Percentiles rank a stretch among this genome's conserved stretches.
Conservation (phyloP, 2,888 invertebrate genomes). For the Dromius quadrimaculatus region DNA sequence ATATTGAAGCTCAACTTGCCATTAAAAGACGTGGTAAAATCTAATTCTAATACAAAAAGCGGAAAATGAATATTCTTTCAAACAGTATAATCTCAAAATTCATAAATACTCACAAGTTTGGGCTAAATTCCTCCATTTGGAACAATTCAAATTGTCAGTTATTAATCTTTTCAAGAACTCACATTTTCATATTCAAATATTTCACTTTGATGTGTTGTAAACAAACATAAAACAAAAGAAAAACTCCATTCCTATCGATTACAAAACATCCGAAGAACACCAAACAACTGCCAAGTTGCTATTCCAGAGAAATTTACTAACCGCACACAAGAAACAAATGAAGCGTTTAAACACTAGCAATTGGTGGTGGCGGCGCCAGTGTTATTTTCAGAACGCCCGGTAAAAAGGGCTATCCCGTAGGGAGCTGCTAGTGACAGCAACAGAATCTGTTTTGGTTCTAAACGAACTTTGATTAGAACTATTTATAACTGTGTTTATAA, state of each 20-base stretch:
- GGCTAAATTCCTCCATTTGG: too few relatives aligned
- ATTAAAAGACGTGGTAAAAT: too few relatives aligned
- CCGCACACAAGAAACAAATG: constrained; percentile 26
- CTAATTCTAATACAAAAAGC: too few relatives aligned
- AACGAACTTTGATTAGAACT: constrained; percentile 23
- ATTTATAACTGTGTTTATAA: constrained; percentile 25
- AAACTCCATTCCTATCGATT: neutral
- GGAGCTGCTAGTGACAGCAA: neutral
- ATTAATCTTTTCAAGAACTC: too few relatives aligned
- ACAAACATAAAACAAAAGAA: neutral
- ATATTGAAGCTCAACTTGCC: too few relatives aligned
- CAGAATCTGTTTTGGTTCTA: neutral
- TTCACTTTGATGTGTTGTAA: too few relatives aligned
- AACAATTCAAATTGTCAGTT: too few relatives aligned
- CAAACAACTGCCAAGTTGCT: constrained; percentile 12
- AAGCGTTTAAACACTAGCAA: constrained; percentile 30
- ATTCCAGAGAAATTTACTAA: constrained; percentile 20
- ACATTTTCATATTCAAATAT: too few relatives aligned
- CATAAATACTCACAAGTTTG: too few relatives aligned
- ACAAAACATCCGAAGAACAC: neutral
- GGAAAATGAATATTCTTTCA: too few relatives aligned
- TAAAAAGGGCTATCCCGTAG: constrained; percentile 26
- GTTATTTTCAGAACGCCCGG: constrained; percentile 30
- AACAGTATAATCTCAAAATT: too few relatives aligned
- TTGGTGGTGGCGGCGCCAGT: constrained; percentile 7